phyloP scores from a whole-genome alignment of 1,140 invertebrate species.

The Calosoma granatense region DNA sequence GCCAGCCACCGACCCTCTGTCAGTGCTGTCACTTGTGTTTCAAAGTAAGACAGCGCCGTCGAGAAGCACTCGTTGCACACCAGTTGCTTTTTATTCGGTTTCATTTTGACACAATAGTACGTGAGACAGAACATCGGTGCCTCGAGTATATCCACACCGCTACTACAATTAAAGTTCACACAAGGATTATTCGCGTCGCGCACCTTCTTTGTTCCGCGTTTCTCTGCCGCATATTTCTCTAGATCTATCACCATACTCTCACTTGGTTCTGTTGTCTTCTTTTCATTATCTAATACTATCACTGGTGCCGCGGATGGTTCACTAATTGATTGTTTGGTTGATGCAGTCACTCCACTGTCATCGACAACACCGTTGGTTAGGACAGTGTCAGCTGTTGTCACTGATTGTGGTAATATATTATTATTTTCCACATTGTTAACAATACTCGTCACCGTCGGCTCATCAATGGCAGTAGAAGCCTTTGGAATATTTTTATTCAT shows the following conservation, averaged over 20 bases:
- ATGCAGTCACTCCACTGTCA: no score
- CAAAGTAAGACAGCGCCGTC: conserved; percentile 27
- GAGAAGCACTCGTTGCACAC: conserved; percentile 41
- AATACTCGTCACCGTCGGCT: no score
- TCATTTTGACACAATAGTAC: conserved; percentile 39
- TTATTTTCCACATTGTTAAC: no score
- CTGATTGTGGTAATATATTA: no score
- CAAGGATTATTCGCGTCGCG: conserved; percentile 22
- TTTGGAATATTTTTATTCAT: no score
- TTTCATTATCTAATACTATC: not conserved
- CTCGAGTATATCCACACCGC: conserved; percentile 34
- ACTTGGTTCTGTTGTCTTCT: not conserved
- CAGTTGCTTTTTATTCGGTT: conserved; percentile 35
- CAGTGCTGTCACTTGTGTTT: conserved; percentile 31
- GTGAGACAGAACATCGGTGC: conserved; percentile 41
- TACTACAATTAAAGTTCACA: conserved; percentile 42
- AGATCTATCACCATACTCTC: not conserved
- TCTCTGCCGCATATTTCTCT: not conserved
- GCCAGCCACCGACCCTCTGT: conserved; percentile 34
- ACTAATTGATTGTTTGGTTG: no score
- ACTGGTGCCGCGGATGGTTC: no score
- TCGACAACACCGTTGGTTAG: no score
- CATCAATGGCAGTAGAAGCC: no score
- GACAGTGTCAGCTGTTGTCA: no score
- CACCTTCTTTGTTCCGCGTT: not conserved